phyloP scores from a whole-genome alignment of 2,797 vertebrate genomes.

The Delichon dasypus region DNA sequence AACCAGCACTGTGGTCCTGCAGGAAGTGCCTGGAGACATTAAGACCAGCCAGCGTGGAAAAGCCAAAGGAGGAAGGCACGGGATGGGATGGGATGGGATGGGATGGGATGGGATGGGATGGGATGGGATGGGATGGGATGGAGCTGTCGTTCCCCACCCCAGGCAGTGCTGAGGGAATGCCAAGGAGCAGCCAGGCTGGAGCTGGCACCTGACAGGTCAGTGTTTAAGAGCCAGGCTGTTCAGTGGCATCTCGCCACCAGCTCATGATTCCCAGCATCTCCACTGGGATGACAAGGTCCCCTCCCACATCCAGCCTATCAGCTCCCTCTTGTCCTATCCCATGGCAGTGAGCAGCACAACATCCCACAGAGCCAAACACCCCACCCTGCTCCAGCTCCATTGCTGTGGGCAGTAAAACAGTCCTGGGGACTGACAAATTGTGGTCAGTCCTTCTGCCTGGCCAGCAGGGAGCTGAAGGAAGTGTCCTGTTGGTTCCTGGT shows the following conservation, averaged over 20 bases:
- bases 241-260: background rate
- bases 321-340: background rate
- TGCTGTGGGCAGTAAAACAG: background rate
- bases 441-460: background rate
- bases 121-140: background rate
- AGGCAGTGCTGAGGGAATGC: background rate
- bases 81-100: background rate
- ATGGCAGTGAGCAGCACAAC: fast-evolving
- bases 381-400: background rate
- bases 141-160: background rate
- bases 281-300: background rate
- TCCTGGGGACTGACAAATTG: background rate
- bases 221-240: background rate
- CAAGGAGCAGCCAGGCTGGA: background rate
- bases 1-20: background rate
- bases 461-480: background rate
- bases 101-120: background rate
- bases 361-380: background rate
- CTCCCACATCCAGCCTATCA: background rate
- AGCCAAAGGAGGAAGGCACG: background rate
- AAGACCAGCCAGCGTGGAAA: background rate
- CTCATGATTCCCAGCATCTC: background rate
- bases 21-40: background rate
- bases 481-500: background rate
- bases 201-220: background rate